A percentile compares a stretch with the other conserved stretches of the same genome.
Conservation (phyloP, 2,888 invertebrate species). For the Phortica okadai region DNA sequence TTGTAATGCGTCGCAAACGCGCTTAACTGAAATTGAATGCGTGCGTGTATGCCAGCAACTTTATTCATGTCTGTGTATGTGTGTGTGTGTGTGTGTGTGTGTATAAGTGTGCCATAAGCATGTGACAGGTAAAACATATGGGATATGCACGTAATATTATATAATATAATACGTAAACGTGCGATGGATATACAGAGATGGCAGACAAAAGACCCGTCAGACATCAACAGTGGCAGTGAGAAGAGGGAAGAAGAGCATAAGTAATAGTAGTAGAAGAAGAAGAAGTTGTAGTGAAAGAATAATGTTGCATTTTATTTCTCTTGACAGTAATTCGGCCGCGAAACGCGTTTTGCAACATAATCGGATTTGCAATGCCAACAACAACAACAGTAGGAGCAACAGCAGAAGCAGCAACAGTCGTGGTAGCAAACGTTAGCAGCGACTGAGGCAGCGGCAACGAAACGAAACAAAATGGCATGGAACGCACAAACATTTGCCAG, state of each 20-base stretch:
- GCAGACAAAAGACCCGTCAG: conserved; percentile 39
- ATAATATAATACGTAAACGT: too few relatives aligned
- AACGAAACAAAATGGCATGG: too few relatives aligned
- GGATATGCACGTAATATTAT: conserved; percentile 47
- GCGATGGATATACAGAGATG: conserved; percentile 45
- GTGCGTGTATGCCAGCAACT: conserved; percentile 36
- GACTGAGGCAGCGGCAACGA: too few relatives aligned
- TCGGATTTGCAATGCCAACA: conserved; percentile 57
- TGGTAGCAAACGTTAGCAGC: too few relatives aligned
- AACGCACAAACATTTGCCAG: too few relatives aligned
- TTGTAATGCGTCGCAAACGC: conserved; percentile 54
- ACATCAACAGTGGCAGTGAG: background rate
- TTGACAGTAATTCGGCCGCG: conserved; percentile 66
- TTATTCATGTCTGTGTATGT: conserved; percentile 24
- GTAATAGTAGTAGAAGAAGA: too few relatives aligned
- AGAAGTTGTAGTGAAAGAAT: conserved; percentile 50
- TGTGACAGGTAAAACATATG: conserved; percentile 49
- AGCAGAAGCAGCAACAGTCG: too few relatives aligned
- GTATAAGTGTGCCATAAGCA: background rate
- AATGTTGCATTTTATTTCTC: conserved; percentile 68
- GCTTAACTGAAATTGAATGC: conserved; percentile 37
- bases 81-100: conserved; percentile 31
- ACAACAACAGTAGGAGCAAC: too few relatives aligned
- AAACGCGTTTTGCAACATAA: conserved; percentile 62
- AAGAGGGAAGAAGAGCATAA: too few relatives aligned